Evolutionary conservation across 2,797 vertebrate genomes (phyloP).

Genomic region (Potorous gilbertii): DNA sequence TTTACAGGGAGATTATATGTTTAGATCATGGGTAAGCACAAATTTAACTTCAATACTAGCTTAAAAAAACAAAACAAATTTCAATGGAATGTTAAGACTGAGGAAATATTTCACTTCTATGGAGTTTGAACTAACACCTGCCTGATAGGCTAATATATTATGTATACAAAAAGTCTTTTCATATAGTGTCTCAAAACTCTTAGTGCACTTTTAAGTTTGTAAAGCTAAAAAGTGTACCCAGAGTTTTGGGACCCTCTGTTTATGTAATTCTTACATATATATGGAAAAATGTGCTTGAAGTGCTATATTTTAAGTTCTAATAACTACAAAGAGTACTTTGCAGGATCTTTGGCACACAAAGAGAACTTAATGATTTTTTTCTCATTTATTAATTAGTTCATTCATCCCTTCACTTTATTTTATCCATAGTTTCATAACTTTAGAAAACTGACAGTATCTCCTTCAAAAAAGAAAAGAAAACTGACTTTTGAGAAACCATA

Average conservation of each 20-base stretch:
- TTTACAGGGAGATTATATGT: slow-evolving; percentile 41
- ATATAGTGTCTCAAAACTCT: not conserved
- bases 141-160: not conserved
- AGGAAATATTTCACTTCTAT: not conserved
- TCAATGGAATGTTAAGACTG: not conserved
- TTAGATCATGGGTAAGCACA: not conserved
- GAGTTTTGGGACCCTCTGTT: not conserved
- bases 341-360: not conserved
- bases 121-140: not conserved
- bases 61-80: not conserved
- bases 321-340: not conserved
- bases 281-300: not conserved
- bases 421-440: not conserved
- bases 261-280: not conserved
- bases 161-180: not conserved
- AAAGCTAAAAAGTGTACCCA: not conserved
- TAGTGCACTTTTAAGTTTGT: not conserved
- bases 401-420: not conserved
- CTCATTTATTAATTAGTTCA: not conserved
- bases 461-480: not conserved
- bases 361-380: not conserved
- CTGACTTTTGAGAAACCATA: not conserved
- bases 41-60: slow-evolving; percentile 2
- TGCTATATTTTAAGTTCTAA: not conserved
- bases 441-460: not conserved